Base-by-base conservation (phyloP, 1,140 invertebrate species). In the Chrysomallon squamiferum region DNA sequence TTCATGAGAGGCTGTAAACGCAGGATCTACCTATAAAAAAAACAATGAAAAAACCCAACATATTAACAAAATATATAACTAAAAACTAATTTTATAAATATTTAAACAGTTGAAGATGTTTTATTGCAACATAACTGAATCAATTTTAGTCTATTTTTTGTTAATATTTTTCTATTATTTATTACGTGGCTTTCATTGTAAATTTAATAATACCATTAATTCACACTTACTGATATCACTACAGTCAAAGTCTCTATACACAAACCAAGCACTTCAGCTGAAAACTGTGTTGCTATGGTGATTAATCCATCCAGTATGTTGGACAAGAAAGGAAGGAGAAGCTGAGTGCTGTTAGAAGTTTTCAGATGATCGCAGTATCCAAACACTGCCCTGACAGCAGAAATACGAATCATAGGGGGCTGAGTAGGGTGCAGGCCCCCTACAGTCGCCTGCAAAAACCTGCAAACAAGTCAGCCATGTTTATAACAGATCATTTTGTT, bases 161-260 rank as follows among this genome's bases (percentile, higher is more conserved):
- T n/a, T n/a, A n/a, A n/a, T n/a, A n/a, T n/a, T n/a, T n/a, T n/a
- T n/a, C n/a, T n/a, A n/a, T n/a, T n/a, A n/a, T n/a, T n/a, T n/a
- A n/a, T n/a, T n/a, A n/a, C n/a, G n/a, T n/a, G n/a, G n/a, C n/a
- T n/a, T n/a, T n/a, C n/a, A n/a, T n/a, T n/a, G n/a, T n/a, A n/a
- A n/a, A n/a, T n/a, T n/a, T n/a, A n/a, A n/a, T n/a, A n/a, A n/a
- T n/a, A n/a, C n/a, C n/a, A n/a, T n/a, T n/a, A n/a, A n/a, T n/a
- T n/a, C 15, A 38, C 35, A 38, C 86, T 87, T 85, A 91, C 90
- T 68, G 88, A 84, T n/a, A 93, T 80, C 61, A 93, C 86, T 45
- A 89, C 85, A 25, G 88, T 87, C 32, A 93, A 84, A 0, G 91
- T 88, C 76, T 93, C 91, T 81, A 93, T 85, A 11, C 90, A 87